Evolutionary conservation across 2,797 vertebrate genomes (phyloP), one percentile per base, ranked within the genome.

Genomic region (Cercopithecus neglectus): DNA sequence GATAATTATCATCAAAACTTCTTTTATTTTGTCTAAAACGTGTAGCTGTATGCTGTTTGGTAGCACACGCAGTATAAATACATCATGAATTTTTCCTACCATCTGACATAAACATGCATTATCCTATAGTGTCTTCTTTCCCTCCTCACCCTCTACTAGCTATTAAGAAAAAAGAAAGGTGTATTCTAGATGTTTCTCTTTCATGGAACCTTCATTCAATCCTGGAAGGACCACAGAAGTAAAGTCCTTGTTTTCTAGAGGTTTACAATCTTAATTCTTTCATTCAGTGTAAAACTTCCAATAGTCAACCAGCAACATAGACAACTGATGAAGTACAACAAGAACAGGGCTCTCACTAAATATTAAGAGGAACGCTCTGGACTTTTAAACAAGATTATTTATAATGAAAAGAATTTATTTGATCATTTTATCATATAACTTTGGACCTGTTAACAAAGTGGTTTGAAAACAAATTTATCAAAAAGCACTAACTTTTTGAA

Each of bases 201-300:
- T 93, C 41, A 83, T 17, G 16, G 33, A 76, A 64, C 5, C n/a
- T 72, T 83, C 11, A 61, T 76, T 92, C 76, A 57, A 8, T 46
- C 55, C 41, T 26, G 13, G 33, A 82, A 81, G 67, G 64, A 72
- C 57, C 94, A 88, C 5, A 84, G 57, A 96, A 84, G 53, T 30
- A 75, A 86, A 93, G 41, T 28, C 22, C 19, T 64, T 64, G 53
- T 95, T 91, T 79, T 96, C 82, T 75, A 88, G 39, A 91, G n/a
- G 76, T 6, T 67, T 84, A 84, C 41, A 90, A 53, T 3, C 13
- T 76, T 44, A 41, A 46, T 89, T 67, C 86, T 64, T 78, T 92
- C 41, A 81, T 22, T 59, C 26, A 70, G 4, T 48, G 6, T 55
- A 89, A 91, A 86, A 75, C 14, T 83, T 80, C 21, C 28, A 74